Conservation (phyloP, 2,888 invertebrate genomes). For the Fabriciana adippe region DNA sequence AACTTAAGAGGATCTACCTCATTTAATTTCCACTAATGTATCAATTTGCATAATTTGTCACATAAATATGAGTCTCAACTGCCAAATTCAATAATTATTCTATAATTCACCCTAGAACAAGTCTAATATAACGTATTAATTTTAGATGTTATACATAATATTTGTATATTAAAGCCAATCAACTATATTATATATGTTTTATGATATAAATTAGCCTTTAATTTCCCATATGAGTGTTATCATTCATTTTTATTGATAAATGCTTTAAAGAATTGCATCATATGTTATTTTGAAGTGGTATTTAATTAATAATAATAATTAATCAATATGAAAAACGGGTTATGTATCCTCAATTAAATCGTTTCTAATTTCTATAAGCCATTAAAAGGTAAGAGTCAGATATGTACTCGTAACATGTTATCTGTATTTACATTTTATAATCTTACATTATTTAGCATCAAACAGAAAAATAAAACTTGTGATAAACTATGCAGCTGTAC, state of each 20-base stretch:
- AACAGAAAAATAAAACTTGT: too few relatives aligned
- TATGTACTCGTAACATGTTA: too few relatives aligned
- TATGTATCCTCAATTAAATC: too few relatives aligned
- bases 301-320: too few relatives aligned
- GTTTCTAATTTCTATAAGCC: too few relatives aligned
- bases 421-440: too few relatives aligned
- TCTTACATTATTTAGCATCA: too few relatives aligned
- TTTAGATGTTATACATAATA: slow-evolving; percentile 6
- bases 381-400: too few relatives aligned
- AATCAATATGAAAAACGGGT: too few relatives aligned
- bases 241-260: not conserved
- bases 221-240: not conserved
- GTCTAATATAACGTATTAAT: slow-evolving; percentile 8
- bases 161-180: not conserved
- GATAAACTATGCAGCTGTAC: too few relatives aligned
- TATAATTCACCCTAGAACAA: slow-evolving; percentile 8
- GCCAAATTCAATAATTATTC: slow-evolving; percentile 17
- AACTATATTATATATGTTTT: not conserved
- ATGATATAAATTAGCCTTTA: not conserved
- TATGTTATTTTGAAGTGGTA: not conserved
- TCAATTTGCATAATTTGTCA: slow-evolving; percentile 23
- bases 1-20: slow-evolving; percentile 17
- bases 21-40: slow-evolving; percentile 19
- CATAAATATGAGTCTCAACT: slow-evolving; percentile 16
- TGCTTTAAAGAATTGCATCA: not conserved